These are phyloP conservation scores for Beroe forskalii DNA, from an alignment of 37 sponge, comb jelly and placozoan genomes.

Conservation along the genomic window DNA sequence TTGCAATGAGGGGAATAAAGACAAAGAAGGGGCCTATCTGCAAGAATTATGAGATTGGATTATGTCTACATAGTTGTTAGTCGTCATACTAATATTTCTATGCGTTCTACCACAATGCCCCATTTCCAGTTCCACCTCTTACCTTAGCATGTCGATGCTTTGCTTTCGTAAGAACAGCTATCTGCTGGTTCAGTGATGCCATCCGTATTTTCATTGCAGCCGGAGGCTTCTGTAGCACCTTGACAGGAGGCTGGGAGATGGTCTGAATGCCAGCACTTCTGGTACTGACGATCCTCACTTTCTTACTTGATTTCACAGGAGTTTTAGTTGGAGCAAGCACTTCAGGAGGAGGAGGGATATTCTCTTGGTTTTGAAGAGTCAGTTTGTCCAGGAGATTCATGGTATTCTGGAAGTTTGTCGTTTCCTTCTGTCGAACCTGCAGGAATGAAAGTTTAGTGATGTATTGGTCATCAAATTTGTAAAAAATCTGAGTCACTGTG, in stretches of 20 bases:
- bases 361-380: neutral
- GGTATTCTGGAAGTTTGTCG: neutral
- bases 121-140: no score
- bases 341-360: neutral
- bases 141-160: slow-evolving; percentile 27
- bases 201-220: slow-evolving; percentile 18
- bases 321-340: neutral
- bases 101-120: no score
- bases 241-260: slow-evolving; percentile 15
- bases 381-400: neutral
- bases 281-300: neutral
- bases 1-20: neutral
- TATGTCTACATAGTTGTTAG: no score
- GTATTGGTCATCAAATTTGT: no score
- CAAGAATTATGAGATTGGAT: no score
- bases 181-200: slow-evolving; percentile 41
- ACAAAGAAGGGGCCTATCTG: neutral
- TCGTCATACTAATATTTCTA: no score
- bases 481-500: no score
- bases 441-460: no score
- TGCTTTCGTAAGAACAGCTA: slow-evolving; percentile 33
- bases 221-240: slow-evolving; percentile 20
- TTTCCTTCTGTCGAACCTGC: no score
- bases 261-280: neutral
- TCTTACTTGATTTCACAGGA: neutral